A percentile compares a stretch with the other conserved stretches of the same genome.
These are phyloP conservation scores for Marasmarcha lunaedactyla DNA, from an alignment of 2,888 invertebrate genomes.

Conservation along the genomic window DNA sequence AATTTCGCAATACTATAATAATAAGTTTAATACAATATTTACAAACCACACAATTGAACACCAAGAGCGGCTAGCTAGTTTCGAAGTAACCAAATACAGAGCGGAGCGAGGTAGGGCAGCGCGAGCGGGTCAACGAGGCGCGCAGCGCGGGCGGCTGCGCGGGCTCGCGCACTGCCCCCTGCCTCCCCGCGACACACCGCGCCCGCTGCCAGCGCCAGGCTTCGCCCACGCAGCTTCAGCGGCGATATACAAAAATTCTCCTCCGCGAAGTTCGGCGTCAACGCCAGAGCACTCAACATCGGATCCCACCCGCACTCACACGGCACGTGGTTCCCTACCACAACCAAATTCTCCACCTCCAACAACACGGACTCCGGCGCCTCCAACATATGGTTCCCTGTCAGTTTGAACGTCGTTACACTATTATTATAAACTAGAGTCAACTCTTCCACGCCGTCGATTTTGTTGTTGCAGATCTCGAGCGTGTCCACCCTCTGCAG, in stretches of 20 bases:
- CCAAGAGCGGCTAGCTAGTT: constrained; percentile 49
- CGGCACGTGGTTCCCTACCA: constrained; percentile 85
- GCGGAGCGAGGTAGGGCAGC: constrained; percentile 29
- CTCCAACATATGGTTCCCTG: constrained; percentile 87
- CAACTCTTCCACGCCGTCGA: constrained; percentile 83
- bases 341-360: constrained; percentile 78
- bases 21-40: constrained; percentile 63
- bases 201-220: constrained; percentile 70
- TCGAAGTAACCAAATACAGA: constrained; percentile 42
- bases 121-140: constrained; percentile 22
- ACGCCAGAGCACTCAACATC: constrained; percentile 79
- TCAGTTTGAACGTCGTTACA: constrained; percentile 78
- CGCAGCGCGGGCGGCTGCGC: constrained; percentile 36
- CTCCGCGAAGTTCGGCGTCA: constrained; percentile 74
- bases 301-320: constrained; percentile 89
- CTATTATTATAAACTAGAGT: constrained; percentile 78
- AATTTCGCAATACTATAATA: constrained; percentile 58
- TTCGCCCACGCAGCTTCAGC: constrained; percentile 82
- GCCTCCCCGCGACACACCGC: constrained; percentile 51
- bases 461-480: constrained; percentile 86
- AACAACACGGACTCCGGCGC: constrained; percentile 80
- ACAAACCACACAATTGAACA: constrained; percentile 58
- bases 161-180: constrained; percentile 42
- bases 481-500: constrained; percentile 78
- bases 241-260: constrained; percentile 90